A percentile compares a stretch with the other conserved stretches of the same genome.
Conservation (phyloP, 2,113 vertebrate species). For the Protobothrops mucrosquamatus region DNA sequence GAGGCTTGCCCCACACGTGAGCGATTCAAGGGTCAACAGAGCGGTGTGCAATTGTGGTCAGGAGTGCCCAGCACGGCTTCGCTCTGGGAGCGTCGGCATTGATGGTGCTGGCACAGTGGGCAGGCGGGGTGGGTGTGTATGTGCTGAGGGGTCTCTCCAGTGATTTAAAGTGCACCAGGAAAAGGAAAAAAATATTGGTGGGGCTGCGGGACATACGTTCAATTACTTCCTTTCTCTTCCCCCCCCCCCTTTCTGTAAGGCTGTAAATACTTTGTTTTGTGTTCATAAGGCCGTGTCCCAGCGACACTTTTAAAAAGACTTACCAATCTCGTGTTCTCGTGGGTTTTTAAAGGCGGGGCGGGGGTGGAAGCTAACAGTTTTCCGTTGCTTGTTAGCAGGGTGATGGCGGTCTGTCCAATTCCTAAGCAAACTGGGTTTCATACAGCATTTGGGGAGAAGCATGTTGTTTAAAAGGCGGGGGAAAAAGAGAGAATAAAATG, state of each 20-base stretch:
- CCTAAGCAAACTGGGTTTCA: constrained; percentile 50
- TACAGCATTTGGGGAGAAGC: constrained; percentile 31
- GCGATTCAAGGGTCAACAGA: neutral
- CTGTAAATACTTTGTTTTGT: constrained; percentile 79
- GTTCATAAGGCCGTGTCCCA: constrained; percentile 71
- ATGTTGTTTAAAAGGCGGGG: constrained; percentile 33
- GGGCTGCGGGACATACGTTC: constrained; percentile 61
- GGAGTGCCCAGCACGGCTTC: neutral
- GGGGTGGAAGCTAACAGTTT: constrained; percentile 55
- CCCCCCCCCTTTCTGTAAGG: constrained; percentile 60
- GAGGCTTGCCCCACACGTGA: constrained; percentile 17
- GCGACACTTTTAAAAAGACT: constrained; percentile 70
- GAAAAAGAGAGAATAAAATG: neutral
- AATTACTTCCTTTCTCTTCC: constrained; percentile 46
- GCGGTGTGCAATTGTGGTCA: neutral
- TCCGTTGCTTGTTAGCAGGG: constrained; percentile 49
- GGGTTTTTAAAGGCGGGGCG: neutral
- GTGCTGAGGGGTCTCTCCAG: neutral
- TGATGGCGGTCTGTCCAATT: constrained; percentile 30
- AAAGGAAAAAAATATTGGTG: constrained; percentile 5
- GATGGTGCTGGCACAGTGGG: neutral
- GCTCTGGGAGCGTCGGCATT: neutral
- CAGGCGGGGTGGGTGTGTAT: constrained; percentile 2
- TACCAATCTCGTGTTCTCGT: constrained; percentile 49
- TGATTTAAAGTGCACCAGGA: constrained; percentile 43